Evolutionary conservation across 2,888 invertebrate species (phyloP), one percentile per base, ranked within the genome.

Genomic region (Erpobdella octoculata): DNA sequence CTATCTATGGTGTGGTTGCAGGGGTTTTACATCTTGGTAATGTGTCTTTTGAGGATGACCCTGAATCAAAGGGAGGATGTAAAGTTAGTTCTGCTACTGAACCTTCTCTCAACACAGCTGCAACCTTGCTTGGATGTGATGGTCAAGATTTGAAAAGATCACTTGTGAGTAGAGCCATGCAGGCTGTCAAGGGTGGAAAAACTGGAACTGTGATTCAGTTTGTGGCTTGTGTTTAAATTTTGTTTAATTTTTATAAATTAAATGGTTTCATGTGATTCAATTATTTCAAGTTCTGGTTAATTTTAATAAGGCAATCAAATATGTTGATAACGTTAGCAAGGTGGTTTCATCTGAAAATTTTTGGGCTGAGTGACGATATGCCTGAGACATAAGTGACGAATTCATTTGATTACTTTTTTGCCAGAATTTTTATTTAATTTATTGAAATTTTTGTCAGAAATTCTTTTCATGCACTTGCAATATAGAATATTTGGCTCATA

Each of bases 191-290:
- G 71, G 96, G 94, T 0, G 96, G 96, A 1, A 84, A 89, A 74
- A 95, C 95, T 84, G 96, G 96, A 73, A 96, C 95, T 3, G 91
- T 94, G 48, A 95, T 95, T 77, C 92, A 93, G 94, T 92, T 83
- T 86, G 88, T 83, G 15, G 9, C 53, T 6, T 53, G 53, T n/a
- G 25, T 48, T 3, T 48, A 25, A 53, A 53, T 41, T 9, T 41
- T 41, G 41, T 12, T 41, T 9, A 12, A 41, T 12, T 41, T n/a
- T n/a, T n/a, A n/a, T n/a, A n/a, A n/a, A n/a, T n/a, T n/a, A n/a
- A n/a, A n/a, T n/a, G n/a, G n/a, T n/a, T n/a, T n/a, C n/a, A n/a
- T n/a, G n/a, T n/a, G n/a, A n/a, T n/a, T n/a, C n/a, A n/a, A n/a
- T n/a, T n/a, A n/a, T n/a, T n/a, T n/a, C n/a, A n/a, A n/a, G n/a